Conservation (phyloP, 2,888 invertebrate genomes). For the Chrysomela aeneicollis region DNA sequence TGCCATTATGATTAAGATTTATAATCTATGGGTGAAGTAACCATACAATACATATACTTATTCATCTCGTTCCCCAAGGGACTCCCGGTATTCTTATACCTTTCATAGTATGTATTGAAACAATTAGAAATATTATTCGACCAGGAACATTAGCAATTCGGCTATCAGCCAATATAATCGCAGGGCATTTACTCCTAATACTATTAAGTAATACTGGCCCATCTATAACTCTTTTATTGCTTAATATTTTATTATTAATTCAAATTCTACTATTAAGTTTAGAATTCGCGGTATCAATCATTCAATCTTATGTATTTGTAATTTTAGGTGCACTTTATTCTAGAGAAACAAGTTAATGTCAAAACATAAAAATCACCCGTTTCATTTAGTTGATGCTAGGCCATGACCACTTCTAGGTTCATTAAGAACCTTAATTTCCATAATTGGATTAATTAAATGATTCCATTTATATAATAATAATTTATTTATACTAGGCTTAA, state of each 20-base stretch:
- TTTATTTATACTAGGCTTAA: conserved; percentile 64
- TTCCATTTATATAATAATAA: conserved; percentile 66
- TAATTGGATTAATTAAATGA: conserved; percentile 69
- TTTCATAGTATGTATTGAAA: conserved; percentile 79
- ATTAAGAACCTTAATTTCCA: conserved; percentile 66
- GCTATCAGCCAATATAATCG: conserved; percentile 80
- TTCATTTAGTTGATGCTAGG: conserved; percentile 71
- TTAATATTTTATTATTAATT: conserved; percentile 48
- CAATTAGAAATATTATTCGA: conserved; percentile 69
- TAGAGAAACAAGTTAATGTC: conserved; percentile 70
- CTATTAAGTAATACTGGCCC: conserved; percentile 64
- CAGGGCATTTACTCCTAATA: conserved; percentile 74
- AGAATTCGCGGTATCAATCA: conserved; percentile 69
- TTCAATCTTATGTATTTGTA: conserved; percentile 74
- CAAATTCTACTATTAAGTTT: conserved; percentile 60
- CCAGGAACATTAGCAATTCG: conserved; percentile 75
- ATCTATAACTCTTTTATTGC: conserved; percentile 40
- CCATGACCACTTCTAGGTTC: conserved; percentile 72
- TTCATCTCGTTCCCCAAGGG: conserved; percentile 74
- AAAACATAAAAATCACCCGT: conserved; percentile 67
- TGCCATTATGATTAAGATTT: conserved; percentile 72
- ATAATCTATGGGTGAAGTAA: conserved; percentile 73
- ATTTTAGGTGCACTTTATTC: conserved; percentile 72
- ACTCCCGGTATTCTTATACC: conserved; percentile 71
- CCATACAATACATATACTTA: conserved; percentile 70